Evolutionary conservation across 64 coral and sea anemone species (phyloP).

Genomic region (Stichodactyla helianthus): DNA sequence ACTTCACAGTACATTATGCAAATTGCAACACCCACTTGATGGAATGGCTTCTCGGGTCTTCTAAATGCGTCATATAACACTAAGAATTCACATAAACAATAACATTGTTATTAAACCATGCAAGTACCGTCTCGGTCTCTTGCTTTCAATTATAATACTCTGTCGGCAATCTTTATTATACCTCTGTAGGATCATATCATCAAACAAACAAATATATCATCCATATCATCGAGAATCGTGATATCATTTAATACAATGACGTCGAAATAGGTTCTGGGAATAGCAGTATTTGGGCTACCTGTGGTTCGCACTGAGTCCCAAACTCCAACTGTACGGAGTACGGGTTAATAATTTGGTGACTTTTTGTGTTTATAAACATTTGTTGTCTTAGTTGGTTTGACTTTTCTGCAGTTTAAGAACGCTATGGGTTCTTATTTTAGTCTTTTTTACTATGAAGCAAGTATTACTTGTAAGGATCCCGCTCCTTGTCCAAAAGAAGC

Average conservation of each 20-base stretch:
- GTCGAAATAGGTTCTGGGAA: background rate
- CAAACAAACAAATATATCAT: background rate
- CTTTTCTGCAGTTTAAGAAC: background rate
- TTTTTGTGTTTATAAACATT: too few relatives aligned
- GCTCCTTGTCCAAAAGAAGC: background rate
- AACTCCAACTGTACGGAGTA: too few relatives aligned
- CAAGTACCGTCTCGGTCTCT: background rate
- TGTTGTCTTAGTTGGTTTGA: too few relatives aligned
- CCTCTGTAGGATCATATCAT: background rate
- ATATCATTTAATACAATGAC: background rate
- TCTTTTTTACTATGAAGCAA: background rate
- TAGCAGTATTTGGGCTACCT: background rate
- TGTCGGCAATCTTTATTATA: background rate
- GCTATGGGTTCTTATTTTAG: constrained; percentile 5
- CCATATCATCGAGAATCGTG: background rate
- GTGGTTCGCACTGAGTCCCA: background rate
- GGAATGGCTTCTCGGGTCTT: background rate
- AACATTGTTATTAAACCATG: background rate
- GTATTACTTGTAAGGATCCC: background rate
- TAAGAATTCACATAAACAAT: background rate
- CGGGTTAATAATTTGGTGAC: too few relatives aligned
- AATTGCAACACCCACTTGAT: background rate
- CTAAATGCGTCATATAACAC: background rate
- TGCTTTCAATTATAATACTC: constrained; percentile 11
- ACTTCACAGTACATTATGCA: background rate